Base-by-base conservation (phyloP, 2,113 vertebrate genomes). In the Argyrosomus japonicus region DNA sequence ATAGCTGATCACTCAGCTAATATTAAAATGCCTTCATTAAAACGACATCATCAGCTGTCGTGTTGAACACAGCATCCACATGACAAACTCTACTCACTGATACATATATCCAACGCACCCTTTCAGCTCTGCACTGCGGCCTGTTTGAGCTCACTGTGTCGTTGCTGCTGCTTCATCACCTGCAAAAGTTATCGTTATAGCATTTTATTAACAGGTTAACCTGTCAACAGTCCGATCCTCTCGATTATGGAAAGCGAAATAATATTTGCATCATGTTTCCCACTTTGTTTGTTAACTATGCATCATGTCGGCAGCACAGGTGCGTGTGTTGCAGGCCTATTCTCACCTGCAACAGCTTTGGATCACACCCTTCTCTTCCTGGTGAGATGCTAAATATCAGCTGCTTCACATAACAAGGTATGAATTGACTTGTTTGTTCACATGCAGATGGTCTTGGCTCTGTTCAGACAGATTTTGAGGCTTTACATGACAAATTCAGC, bases 351-450 rank as follows among this genome's bases (percentile, higher is more conserved):
- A 9, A 1, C 12, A 21, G 45, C 18, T n/a, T 19, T 32, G 50
- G 43, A 36, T 17, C 21, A 14, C 50, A 47, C 40, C 13, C 23
- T 3, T 6, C 3, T 12, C 36, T 54, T 25, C 43, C 40, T 50
- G 51, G 3, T 40, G 14, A 56, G 57, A 5, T 13, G 43, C 43
- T 29, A 60, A 27, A 60, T 4, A 23, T 27, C 32, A 21, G n/a
- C 25, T 50, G 40, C 14, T 64, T 54, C 4, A 54, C 81, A 50
- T 17, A 53, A 21, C 25, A n/a, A 79, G 40, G 27, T 79, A 79
- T 50, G 19, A 47, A 8, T 1, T 12, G 4, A 4, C 56, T 23
- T 62, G 11, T 68, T 23, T 47, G 27, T 29, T 19, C 1, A 40
- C 40, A 9, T 64, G 3, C 48, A 56, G 6, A 47, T 29, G 32